Percentiles rank a stretch among this genome's conserved stretches.
Evolutionary conservation across 2,888 invertebrate genomes (phyloP).

Genomic region (Cancer borealis): DNA sequence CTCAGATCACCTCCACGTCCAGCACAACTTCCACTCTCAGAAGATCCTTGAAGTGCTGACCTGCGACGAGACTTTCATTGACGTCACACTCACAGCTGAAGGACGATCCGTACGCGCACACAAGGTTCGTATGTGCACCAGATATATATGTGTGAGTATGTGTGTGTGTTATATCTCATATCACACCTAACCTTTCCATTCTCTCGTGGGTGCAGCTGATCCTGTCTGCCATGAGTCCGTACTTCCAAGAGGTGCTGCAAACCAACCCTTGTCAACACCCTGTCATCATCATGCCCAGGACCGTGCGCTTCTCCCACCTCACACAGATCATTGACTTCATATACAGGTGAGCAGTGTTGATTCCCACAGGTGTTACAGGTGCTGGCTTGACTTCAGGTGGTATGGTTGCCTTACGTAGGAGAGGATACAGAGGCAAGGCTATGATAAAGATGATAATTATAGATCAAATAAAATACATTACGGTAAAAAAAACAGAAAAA

Average conservation of each 20-base stretch:
- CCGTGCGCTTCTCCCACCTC: slow-evolving; percentile 65
- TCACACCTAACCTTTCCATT: background rate
- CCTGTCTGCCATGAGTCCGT: slow-evolving; percentile 74
- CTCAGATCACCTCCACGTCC: slow-evolving; percentile 72
- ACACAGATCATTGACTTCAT: slow-evolving; percentile 72
- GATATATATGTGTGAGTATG: background rate
- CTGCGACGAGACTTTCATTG: slow-evolving; percentile 72
- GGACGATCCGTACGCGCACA: slow-evolving; percentile 70
- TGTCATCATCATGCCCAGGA: slow-evolving; percentile 73
- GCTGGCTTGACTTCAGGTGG: background rate
- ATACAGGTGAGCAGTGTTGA: slow-evolving; percentile 68
- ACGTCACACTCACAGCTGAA: slow-evolving; percentile 74
- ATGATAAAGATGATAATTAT: no score
- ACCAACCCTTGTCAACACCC: slow-evolving; percentile 74
- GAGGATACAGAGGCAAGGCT: no score
- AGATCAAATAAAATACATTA: no score
- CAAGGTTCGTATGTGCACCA: slow-evolving; percentile 56
- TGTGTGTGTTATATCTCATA: background rate
- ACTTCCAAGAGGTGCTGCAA: slow-evolving; percentile 70
- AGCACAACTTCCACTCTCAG: slow-evolving; percentile 72
- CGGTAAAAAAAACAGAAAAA: no score
- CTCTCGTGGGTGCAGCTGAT: slow-evolving; percentile 59
- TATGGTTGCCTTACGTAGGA: no score
- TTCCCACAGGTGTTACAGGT: background rate
- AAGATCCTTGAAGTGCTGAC: slow-evolving; percentile 65